Evolutionary conservation across 1,140 invertebrate genomes (phyloP).

Genomic region (Meloidogyne hapla): DNA sequence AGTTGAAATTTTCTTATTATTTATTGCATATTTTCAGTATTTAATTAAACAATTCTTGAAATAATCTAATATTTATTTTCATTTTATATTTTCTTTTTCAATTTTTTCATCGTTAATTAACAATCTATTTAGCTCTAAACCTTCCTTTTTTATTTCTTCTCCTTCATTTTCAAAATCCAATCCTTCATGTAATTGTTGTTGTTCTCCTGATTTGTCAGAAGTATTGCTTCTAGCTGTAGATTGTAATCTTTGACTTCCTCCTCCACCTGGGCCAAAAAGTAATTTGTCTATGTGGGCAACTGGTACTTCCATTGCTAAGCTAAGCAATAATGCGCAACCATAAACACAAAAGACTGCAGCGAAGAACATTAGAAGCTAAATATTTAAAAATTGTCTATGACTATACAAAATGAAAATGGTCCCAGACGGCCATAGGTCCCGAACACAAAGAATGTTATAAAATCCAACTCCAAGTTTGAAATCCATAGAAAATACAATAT

Average conservation of each 20-base stretch:
- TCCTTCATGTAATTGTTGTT: not conserved
- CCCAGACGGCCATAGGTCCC: no score
- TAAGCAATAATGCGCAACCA: conserved; percentile 49
- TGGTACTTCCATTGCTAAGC: conserved; percentile 59
- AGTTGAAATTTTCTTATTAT: no score
- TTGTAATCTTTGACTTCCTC: conserved; percentile 7
- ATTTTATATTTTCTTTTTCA: not conserved
- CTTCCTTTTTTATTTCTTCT: not conserved
- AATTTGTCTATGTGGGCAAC: conserved; percentile 57
- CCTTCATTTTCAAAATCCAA: not conserved
- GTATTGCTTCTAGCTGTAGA: not conserved
- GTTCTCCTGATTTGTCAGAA: not conserved
- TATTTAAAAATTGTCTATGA: conserved; percentile 3
- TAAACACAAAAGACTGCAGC: conserved; percentile 59
- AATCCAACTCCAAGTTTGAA: no score
- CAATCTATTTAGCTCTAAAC: not conserved
- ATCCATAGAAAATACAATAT: no score
- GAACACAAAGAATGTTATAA: no score
- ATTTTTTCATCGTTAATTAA: not conserved
- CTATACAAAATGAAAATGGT: no score
- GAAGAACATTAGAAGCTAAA: conserved; percentile 55
- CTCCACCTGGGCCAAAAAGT: conserved; percentile 38
- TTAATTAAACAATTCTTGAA: no score
- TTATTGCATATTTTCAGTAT: no score
- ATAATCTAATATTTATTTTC: no score